Evolutionary conservation across 2,797 vertebrate species (phyloP).

Genomic region (Varecia variegata): DNA sequence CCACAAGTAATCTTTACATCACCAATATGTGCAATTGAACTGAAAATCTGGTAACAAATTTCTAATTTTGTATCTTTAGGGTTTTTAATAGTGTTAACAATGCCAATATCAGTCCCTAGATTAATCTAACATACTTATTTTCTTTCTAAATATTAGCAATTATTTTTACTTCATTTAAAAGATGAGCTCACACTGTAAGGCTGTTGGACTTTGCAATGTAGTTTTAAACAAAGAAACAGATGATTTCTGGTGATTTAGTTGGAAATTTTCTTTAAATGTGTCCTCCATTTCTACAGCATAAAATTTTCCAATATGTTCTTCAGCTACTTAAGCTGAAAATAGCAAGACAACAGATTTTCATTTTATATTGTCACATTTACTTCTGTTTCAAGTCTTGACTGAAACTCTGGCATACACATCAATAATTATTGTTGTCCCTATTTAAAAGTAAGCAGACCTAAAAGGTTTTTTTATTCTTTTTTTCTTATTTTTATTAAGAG

Average conservation of each 20-base stretch:
- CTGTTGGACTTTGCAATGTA: neutral
- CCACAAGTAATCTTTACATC: neutral
- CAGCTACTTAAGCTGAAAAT: slow-evolving; percentile 55
- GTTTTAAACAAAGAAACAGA: slow-evolving; percentile 56
- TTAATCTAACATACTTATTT: neutral
- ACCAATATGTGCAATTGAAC: neutral
- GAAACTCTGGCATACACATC: slow-evolving; percentile 44
- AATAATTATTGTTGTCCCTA: slow-evolving; percentile 47
- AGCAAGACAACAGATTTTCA: slow-evolving; percentile 71
- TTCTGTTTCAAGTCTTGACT: slow-evolving; percentile 59
- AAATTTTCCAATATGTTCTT: slow-evolving; percentile 66
- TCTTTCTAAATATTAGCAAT: neutral
- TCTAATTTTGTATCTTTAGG: neutral
- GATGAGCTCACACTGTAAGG: neutral
- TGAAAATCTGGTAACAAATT: neutral
- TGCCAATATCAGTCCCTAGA: neutral
- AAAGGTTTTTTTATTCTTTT: neutral
- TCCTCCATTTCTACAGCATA: slow-evolving; percentile 33
- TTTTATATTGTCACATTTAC: slow-evolving; percentile 67
- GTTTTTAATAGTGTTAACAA: neutral
- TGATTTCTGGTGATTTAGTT: slow-evolving; percentile 52
- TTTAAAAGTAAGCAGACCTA: slow-evolving; percentile 51
- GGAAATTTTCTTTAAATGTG: slow-evolving; percentile 46
- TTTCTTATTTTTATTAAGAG: neutral
- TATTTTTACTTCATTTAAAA: slow-evolving; percentile 3